These are phyloP conservation scores for Drusus annulatus DNA, from an alignment of 1,140 invertebrate species.

Conservation along the genomic window DNA sequence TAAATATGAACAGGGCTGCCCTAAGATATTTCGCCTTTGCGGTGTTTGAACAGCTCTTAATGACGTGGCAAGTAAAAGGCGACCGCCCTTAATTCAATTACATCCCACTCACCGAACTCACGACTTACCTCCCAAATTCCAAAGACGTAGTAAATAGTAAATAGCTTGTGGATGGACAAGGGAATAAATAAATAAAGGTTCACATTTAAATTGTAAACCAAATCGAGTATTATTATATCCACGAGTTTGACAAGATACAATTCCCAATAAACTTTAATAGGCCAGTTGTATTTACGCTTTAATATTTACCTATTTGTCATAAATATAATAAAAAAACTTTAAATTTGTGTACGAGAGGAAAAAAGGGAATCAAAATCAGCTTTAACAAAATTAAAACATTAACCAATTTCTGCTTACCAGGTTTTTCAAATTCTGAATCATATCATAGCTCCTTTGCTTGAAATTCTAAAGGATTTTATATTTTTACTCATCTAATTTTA, in stretches of 20 bases:
- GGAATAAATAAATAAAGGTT: not conserved
- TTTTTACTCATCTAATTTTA: too few species aligned
- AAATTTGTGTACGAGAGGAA: too few species aligned
- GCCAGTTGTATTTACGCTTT: not conserved
- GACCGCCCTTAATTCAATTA: conserved; percentile 49
- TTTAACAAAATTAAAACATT: too few species aligned
- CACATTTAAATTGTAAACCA: not conserved
- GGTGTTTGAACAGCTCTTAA: conserved; percentile 51
- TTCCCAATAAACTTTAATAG: not conserved
- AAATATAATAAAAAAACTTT: not conserved
- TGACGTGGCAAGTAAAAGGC: conserved; percentile 49
- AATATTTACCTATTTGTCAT: not conserved
- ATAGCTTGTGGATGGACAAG: too few species aligned
- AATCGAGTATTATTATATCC: too few species aligned
- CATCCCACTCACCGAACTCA: conserved; percentile 7
- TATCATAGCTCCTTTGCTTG: too few species aligned
- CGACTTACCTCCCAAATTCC: not conserved
- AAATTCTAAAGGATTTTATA: too few species aligned
- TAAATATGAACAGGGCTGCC: conserved; percentile 11
- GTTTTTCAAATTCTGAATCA: too few species aligned
- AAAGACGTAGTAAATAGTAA: too few species aligned
- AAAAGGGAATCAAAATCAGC: too few species aligned
- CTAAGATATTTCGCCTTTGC: conserved; percentile 34
- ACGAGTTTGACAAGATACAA: too few species aligned
- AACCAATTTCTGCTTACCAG: too few species aligned